Conservation (phyloP, 2,888 invertebrate genomes). For the Dexiosoma caninum region DNA sequence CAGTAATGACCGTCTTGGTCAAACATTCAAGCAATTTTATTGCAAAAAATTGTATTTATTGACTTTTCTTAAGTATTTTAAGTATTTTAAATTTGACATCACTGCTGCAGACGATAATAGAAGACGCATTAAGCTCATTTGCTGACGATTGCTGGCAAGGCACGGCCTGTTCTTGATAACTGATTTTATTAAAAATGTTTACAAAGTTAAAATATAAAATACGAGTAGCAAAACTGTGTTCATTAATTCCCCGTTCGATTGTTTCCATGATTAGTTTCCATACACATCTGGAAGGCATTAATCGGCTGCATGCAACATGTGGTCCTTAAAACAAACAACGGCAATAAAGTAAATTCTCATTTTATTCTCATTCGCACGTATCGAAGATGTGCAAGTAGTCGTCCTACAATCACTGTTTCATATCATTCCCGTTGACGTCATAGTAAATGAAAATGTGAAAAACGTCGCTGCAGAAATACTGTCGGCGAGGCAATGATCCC, state of each 20-base stretch:
- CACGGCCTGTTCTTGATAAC: no score
- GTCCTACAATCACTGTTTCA: conserved; percentile 31
- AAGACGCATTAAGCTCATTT: no score
- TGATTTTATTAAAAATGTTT: conserved; percentile 39
- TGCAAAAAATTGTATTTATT: no score
- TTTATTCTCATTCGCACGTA: conserved; percentile 59
- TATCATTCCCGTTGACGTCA: conserved; percentile 20
- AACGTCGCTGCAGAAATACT: background rate
- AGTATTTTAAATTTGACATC: no score
- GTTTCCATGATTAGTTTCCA: conserved; percentile 33
- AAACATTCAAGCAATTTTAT: no score
- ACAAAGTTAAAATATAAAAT: conserved; percentile 13
- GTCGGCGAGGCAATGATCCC: conserved; percentile 2
- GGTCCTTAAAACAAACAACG: background rate
- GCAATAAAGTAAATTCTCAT: conserved; percentile 37
- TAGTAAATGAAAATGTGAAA: conserved; percentile 7
- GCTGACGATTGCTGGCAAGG: background rate
- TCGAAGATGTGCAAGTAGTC: conserved; percentile 59
- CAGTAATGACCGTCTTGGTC: no score
- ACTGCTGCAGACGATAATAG: background rate
- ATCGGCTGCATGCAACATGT: conserved; percentile 65
- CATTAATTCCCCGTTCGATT: background rate
- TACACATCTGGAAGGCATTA: conserved; percentile 65
- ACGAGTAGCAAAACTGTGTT: conserved; percentile 13
- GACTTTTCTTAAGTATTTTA: no score